These are phyloP conservation scores for Venustaconcha ellipsiformis DNA, from an alignment of 1,140 invertebrate genomes.

Conservation along the genomic window DNA sequence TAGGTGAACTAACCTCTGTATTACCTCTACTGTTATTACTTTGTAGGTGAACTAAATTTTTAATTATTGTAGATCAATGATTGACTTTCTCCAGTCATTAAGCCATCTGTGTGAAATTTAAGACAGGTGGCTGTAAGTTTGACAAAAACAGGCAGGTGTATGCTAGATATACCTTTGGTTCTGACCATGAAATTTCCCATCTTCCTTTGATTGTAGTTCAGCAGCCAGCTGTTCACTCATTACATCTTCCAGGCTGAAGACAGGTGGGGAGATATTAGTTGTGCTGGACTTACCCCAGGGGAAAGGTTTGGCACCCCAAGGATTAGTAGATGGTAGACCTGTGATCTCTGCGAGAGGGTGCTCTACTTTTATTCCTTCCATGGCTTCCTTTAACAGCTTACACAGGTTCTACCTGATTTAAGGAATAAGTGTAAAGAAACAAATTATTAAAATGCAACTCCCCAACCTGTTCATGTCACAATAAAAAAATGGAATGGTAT, in stretches of 20 bases:
- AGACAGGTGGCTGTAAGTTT: background rate
- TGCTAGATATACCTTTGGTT: background rate
- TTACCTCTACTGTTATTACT: background rate
- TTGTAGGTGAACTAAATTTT: background rate
- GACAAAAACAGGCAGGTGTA: background rate
- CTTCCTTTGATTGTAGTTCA: slow-evolving; percentile 44
- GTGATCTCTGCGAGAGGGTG: slow-evolving; percentile 1
- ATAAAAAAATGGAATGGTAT: too few species aligned
- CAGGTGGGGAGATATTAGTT: slow-evolving; percentile 8
- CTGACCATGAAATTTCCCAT: slow-evolving; percentile 3
- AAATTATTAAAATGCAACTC: too few species aligned
- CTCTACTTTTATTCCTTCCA: too few species aligned
- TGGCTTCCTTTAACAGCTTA: too few species aligned
- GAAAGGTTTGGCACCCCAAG: slow-evolving; percentile 19
- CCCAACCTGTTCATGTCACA: too few species aligned
- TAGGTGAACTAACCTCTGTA: background rate
- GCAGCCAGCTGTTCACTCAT: slow-evolving; percentile 62
- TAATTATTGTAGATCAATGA: background rate
- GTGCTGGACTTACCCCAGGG: slow-evolving; percentile 48
- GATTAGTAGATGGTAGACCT: background rate
- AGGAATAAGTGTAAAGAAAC: too few species aligned
- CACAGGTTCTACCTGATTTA: too few species aligned
- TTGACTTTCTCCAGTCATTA: background rate
- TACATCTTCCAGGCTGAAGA: slow-evolving; percentile 55
- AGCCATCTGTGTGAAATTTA: background rate